These are phyloP conservation scores for Drosophila demipolita DNA, from an alignment of 2,888 invertebrate genomes.

Conservation along the genomic window DNA sequence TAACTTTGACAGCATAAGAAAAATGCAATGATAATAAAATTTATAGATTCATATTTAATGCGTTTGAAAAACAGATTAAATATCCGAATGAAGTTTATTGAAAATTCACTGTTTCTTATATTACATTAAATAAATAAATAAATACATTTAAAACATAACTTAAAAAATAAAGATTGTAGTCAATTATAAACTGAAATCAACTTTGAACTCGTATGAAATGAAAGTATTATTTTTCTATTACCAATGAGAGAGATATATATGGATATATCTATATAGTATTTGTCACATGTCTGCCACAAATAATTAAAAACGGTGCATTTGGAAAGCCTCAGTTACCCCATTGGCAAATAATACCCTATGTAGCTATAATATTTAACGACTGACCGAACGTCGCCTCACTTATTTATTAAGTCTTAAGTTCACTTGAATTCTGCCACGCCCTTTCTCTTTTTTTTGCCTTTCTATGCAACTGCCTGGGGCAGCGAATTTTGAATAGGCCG, in stretches of 20 bases:
- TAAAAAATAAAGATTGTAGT: background rate
- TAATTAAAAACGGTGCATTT: background rate
- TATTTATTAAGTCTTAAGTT: conserved; percentile 73
- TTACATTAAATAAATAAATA: background rate
- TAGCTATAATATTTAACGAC: conserved; percentile 60
- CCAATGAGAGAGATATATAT: background rate
- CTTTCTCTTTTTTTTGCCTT: background rate
- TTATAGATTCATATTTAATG: background rate
- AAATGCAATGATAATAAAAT: too few relatives aligned
- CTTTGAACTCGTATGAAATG: background rate
- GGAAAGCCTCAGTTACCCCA: background rate
- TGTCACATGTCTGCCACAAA: background rate
- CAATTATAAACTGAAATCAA: background rate
- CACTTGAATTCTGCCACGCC: conserved; percentile 35
- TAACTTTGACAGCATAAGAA: background rate
- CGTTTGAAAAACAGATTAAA: background rate
- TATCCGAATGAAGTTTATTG: background rate
- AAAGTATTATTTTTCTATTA: background rate
- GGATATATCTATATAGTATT: background rate
- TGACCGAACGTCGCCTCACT: conserved; percentile 45
- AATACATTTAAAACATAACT: background rate
- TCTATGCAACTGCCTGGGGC: conserved; percentile 15
- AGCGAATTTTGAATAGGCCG: conserved; percentile 29
- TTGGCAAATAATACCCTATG: conserved; percentile 8
- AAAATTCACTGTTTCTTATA: background rate